Evolutionary conservation across 2,797 vertebrate genomes (phyloP).

Genomic region (Cryptoprocta ferox): DNA sequence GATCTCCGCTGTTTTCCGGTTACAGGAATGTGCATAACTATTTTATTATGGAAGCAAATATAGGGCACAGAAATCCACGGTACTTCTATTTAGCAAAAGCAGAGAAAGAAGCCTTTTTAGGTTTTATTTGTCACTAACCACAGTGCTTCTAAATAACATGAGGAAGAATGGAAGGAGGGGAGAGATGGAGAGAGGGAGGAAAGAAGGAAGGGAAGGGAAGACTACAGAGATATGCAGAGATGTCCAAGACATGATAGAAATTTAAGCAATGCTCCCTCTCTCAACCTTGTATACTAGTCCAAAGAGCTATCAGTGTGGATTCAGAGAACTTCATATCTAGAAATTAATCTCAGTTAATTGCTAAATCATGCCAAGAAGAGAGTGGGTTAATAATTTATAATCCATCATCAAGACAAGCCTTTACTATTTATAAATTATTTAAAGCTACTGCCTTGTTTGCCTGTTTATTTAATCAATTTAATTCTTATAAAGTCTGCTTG

Average conservation of each 20-base stretch:
- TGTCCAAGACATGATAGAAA: neutral
- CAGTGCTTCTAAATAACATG: neutral
- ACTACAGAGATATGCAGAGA: neutral
- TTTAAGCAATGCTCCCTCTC: neutral
- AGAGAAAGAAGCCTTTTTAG: neutral
- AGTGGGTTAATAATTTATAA: slow-evolving; percentile 50
- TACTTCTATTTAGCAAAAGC: neutral
- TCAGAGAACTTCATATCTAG: neutral
- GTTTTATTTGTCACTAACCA: neutral
- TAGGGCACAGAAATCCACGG: neutral
- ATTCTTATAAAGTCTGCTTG: neutral
- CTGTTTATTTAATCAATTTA: slow-evolving; percentile 36
- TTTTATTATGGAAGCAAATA: neutral
- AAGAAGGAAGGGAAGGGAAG: neutral
- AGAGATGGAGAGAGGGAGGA: neutral
- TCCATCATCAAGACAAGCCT: neutral
- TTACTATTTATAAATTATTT: slow-evolving; percentile 53
- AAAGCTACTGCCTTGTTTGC: neutral
- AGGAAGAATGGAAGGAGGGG: neutral
- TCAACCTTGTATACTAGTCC: neutral
- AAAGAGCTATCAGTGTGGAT: neutral
- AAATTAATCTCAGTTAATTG: neutral
- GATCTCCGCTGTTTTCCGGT: neutral
- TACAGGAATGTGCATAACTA: neutral
- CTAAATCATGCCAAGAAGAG: neutral